Evolutionary conservation across 2,888 invertebrate genomes (phyloP).

Genomic region (Caenorhabditis uteleia): DNA sequence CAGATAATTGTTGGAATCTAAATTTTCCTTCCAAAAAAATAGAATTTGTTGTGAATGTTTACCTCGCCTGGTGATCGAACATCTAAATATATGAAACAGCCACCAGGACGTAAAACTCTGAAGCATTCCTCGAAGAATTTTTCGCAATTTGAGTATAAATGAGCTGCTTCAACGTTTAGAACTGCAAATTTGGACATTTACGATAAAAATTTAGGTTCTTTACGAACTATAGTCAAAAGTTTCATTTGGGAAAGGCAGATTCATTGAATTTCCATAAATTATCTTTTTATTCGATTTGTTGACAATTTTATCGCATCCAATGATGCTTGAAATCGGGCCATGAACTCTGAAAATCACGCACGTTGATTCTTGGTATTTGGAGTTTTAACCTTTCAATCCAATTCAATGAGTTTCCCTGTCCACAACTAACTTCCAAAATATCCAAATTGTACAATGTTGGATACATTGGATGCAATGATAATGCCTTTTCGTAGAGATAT

Average conservation of each 20-base stretch:
- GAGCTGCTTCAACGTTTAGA: conserved; percentile 60
- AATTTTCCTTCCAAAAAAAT: not conserved
- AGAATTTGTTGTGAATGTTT: no score
- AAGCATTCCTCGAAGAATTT: conserved; percentile 52
- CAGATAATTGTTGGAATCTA: conserved; percentile 17
- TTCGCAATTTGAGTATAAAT: conserved; percentile 46
- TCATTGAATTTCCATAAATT: conserved; percentile 48
- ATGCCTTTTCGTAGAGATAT: conserved; percentile 58
- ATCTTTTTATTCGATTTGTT: conserved; percentile 10
- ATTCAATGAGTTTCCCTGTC: conserved; percentile 55
- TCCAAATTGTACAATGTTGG: conserved; percentile 39
- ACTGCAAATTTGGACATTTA: no score
- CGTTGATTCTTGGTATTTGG: no score
- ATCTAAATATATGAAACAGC: conserved; percentile 58
- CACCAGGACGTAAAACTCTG: conserved; percentile 49
- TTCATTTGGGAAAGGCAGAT: conserved; percentile 40
- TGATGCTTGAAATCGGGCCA: conserved; percentile 31
- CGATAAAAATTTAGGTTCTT: not conserved
- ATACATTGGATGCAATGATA: conserved; percentile 53
- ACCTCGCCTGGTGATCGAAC: conserved; percentile 50
- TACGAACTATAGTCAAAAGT: conserved; percentile 20
- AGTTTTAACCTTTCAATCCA: conserved; percentile 51
- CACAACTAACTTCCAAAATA: conserved; percentile 63
- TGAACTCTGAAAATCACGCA: conserved; percentile 50
- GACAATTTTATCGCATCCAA: conserved; percentile 48